These are phyloP conservation scores for Calvadosia cruxmelitensis DNA, from an alignment of 30 jellyfish, hydroid and myxozoan species.

Conservation along the genomic window DNA sequence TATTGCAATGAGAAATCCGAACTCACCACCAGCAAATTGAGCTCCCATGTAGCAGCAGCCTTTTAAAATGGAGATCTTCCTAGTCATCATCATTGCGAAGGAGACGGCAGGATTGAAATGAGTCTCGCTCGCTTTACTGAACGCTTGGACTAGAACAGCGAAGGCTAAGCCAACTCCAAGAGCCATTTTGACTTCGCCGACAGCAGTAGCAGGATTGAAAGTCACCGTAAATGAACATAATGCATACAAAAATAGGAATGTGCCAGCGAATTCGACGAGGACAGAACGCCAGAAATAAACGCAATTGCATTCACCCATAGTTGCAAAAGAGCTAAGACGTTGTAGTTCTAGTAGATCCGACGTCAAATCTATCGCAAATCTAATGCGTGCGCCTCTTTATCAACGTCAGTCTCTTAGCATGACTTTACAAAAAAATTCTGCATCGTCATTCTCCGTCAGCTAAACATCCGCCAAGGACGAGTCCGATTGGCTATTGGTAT, in stretches of 20 bases:
- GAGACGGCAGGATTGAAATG: constrained; percentile 91
- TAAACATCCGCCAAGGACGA: not conserved
- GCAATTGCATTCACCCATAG: constrained; percentile 27
- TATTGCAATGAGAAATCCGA: not conserved
- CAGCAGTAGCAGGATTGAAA: constrained; percentile 38
- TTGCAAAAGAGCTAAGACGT: too few relatives aligned
- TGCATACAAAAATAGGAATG: constrained; percentile 36
- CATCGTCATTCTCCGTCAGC: not conserved
- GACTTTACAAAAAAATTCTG: not conserved
- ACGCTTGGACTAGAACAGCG: constrained; percentile 77
- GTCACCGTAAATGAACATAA: constrained; percentile 50
- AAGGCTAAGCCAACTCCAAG: constrained; percentile 65
- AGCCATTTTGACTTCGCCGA: constrained; percentile 10
- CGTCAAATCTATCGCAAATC: too few relatives aligned
- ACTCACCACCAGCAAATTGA: constrained; percentile 84
- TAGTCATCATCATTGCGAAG: constrained; percentile 42
- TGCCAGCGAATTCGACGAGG: constrained; percentile 60
- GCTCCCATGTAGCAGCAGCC: constrained; percentile 29
- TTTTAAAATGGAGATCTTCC: constrained; percentile 27
- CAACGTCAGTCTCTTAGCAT: too few relatives aligned
- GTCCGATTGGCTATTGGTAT: too few relatives aligned
- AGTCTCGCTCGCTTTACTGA: constrained; percentile 88
- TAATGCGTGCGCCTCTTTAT: too few relatives aligned
- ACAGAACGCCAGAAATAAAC: constrained; percentile 69
- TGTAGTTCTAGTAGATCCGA: too few relatives aligned